Conservation (phyloP, 2,797 vertebrate genomes). For the Synanceia verrucosa region DNA sequence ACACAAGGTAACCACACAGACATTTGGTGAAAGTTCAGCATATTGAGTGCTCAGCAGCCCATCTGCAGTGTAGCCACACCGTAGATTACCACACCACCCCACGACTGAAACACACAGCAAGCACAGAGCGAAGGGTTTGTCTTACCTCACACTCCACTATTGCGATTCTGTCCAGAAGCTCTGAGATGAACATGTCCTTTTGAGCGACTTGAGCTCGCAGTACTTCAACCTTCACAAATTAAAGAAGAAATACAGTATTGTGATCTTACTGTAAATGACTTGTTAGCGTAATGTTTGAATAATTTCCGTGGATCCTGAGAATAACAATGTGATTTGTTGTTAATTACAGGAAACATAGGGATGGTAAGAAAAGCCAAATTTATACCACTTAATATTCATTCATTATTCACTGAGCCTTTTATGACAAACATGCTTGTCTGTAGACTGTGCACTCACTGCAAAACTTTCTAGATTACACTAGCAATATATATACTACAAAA, state of each 20-base stretch:
- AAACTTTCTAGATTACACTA: background rate
- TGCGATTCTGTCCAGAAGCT: constrained; percentile 95
- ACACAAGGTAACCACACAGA: constrained; percentile 42
- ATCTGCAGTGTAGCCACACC: constrained; percentile 39
- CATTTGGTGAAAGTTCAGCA: constrained; percentile 23
- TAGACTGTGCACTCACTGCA: background rate
- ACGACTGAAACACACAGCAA: background rate
- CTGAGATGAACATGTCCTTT: constrained; percentile 94
- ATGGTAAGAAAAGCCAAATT: background rate
- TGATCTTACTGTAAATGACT: background rate
- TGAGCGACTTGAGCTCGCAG: constrained; percentile 91
- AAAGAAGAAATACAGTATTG: background rate
- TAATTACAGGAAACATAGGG: background rate
- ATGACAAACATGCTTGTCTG: background rate
- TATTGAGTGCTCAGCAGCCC: constrained; percentile 36
- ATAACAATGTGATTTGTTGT: background rate
- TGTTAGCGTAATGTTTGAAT: background rate
- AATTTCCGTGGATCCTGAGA: background rate
- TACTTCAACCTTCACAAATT: constrained; percentile 86
- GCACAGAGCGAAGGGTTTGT: background rate
- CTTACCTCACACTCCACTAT: constrained; percentile 98
- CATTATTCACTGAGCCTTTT: background rate
- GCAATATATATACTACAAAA: background rate
- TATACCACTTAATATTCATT: background rate
- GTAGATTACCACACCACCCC: constrained; percentile 50